Evolutionary conservation across 2,888 invertebrate genomes (phyloP).

Genomic region (Drosophila buzzatii): DNA sequence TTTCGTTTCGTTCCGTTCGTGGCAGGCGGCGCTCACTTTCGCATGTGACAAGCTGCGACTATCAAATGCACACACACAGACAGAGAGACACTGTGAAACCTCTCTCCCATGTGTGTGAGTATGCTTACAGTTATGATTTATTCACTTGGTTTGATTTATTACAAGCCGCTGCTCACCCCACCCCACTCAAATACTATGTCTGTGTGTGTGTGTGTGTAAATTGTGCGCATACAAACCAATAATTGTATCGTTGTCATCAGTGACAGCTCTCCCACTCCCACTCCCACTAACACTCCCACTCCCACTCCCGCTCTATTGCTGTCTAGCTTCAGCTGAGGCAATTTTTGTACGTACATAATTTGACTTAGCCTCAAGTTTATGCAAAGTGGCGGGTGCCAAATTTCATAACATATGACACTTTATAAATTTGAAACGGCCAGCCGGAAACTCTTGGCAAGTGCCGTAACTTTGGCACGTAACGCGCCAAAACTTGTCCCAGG

Average conservation of each 20-base stretch:
- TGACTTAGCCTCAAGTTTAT: constrained; percentile 58
- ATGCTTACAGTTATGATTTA: constrained; percentile 78
- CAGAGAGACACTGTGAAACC: not conserved
- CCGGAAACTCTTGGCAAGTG: constrained; percentile 50
- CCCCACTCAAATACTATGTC: not conserved
- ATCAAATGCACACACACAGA: constrained; percentile 20
- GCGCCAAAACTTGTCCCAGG: constrained; percentile 48
- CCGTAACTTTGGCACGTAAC: constrained; percentile 53
- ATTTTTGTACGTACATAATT: constrained; percentile 69
- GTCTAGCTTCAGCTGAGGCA: constrained; percentile 23
- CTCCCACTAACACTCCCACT: too few relatives aligned
- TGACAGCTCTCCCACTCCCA: constrained; percentile 22
- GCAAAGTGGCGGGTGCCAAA: constrained; percentile 54
- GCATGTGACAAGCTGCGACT: constrained; percentile 61
- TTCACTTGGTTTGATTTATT: constrained; percentile 83
- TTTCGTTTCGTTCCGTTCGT: not conserved
- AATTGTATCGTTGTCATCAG: constrained; percentile 69
- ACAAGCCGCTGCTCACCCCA: constrained; percentile 45
- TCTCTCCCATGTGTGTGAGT: constrained; percentile 12
- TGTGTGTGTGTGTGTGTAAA: constrained; percentile 52
- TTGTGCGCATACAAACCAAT: constrained; percentile 74
- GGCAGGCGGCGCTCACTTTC: constrained; percentile 59
- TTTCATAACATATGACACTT: constrained; percentile 68
- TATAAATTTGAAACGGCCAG: constrained; percentile 53
- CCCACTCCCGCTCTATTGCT: not conserved